phyloP scores from a whole-genome alignment of 2,113 vertebrate species.

The Mionectes macconnelli region DNA sequence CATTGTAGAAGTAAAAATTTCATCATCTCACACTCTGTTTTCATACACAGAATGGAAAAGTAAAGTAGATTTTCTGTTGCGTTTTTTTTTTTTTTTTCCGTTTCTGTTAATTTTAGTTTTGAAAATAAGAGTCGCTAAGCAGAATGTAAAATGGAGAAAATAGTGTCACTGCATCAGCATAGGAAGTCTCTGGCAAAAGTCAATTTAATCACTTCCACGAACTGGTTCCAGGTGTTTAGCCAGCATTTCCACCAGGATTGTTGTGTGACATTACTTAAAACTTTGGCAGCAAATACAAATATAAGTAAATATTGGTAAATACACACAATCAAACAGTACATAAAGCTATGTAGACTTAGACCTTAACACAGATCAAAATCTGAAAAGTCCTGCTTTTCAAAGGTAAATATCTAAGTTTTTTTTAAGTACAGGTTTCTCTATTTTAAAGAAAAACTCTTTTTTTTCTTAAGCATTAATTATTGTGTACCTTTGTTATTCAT shows the following conservation, averaged over 20 bases:
- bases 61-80: background rate
- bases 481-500: background rate
- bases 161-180: background rate
- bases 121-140: background rate
- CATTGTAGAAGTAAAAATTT: slow-evolving; percentile 5
- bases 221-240: slow-evolving; percentile 10
- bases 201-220: background rate
- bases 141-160: slow-evolving; percentile 25
- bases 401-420: background rate
- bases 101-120: background rate
- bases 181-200: slow-evolving; percentile 24
- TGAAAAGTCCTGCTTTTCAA: background rate
- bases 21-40: background rate
- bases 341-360: background rate
- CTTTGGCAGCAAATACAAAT: background rate
- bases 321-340: background rate
- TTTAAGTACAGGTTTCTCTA: background rate
- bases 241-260: background rate
- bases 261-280: slow-evolving; percentile 7
- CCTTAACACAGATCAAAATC: background rate
- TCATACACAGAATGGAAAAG: background rate
- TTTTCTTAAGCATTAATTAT: background rate
- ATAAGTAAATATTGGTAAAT: background rate
- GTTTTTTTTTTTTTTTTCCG: no score
- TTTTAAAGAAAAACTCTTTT: background rate